Percentiles rank a stretch among this genome's conserved stretches.
phyloP scores from a whole-genome alignment of 2,797 vertebrate genomes.

The Microctenopoma stevenorrisi region DNA sequence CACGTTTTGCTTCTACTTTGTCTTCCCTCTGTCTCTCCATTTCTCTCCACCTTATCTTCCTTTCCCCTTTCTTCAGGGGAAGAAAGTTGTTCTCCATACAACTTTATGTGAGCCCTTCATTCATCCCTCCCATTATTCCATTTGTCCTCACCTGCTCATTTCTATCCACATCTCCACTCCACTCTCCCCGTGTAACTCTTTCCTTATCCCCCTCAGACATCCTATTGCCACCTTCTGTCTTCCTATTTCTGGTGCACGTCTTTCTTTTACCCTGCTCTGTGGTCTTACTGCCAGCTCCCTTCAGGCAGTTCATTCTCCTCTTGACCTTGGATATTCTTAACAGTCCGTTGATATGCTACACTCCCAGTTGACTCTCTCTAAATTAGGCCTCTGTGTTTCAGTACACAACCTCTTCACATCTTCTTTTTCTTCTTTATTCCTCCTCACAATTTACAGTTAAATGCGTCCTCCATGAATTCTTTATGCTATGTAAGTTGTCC shows the following conservation, averaged over 20 bases:
- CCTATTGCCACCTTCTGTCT: constrained; percentile 17
- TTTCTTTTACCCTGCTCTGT: constrained; percentile 25
- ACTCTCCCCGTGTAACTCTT: neutral
- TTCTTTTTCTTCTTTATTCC: neutral
- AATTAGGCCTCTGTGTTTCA: constrained; percentile 26
- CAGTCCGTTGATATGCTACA: constrained; percentile 26
- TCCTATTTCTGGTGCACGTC: constrained; percentile 10
- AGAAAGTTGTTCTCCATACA: neutral
- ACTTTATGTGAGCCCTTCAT: neutral
- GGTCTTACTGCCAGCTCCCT: constrained; percentile 29
- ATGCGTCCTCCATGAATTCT: constrained; percentile 7
- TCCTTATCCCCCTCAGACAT: neutral
- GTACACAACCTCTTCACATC: neutral
- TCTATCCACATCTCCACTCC: neutral
- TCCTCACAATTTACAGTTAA: constrained; percentile 21
- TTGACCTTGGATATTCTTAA: constrained; percentile 54
- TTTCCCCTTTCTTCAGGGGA: neutral
- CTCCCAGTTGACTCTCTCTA: constrained; percentile 26
- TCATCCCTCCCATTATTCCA: neutral
- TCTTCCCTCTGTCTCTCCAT: neutral
- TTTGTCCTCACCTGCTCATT: neutral
- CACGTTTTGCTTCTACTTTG: neutral
- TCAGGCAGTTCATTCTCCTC: constrained; percentile 39
- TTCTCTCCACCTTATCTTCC: neutral
- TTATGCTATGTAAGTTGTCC: neutral